Conservation (phyloP, 2,113 vertebrate genomes). For the Nannobrachium achirus region DNA sequence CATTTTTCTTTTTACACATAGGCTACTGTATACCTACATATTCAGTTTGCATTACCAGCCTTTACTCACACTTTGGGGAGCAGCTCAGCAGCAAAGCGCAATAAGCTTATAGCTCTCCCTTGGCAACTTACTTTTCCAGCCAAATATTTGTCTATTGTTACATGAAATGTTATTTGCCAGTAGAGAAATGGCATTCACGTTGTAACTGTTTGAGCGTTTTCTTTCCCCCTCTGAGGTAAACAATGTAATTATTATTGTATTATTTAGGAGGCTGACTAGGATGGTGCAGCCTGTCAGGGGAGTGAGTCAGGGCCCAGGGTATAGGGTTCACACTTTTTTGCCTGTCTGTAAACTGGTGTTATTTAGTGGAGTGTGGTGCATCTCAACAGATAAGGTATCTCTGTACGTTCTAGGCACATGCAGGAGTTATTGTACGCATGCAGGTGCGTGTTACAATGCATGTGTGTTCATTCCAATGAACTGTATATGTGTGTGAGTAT, state of each 20-base stretch:
- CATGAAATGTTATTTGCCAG: constrained; percentile 58
- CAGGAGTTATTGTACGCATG: not conserved
- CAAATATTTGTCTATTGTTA: constrained; percentile 66
- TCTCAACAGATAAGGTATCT: constrained; percentile 38
- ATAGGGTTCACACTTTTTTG: constrained; percentile 17
- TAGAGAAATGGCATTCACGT: constrained; percentile 58
- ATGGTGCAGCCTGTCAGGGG: constrained; percentile 51
- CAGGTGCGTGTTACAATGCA: not conserved
- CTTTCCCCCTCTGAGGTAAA: constrained; percentile 51
- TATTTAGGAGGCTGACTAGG: constrained; percentile 67
- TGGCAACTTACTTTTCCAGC: constrained; percentile 54
- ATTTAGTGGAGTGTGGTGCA: constrained; percentile 45
- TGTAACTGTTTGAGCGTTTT: constrained; percentile 59
- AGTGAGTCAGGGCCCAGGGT: constrained; percentile 32
- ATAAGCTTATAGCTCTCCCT: constrained; percentile 51
- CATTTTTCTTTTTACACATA: no score
- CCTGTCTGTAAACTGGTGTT: constrained; percentile 55
- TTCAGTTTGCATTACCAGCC: not conserved
- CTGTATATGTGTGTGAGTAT: not conserved
- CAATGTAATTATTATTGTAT: constrained; percentile 72
- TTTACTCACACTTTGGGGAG: constrained; percentile 22
- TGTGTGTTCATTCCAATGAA: no score
- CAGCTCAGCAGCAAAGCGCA: constrained; percentile 32
- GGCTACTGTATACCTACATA: no score
- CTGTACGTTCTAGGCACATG: not conserved